Evolutionary conservation across 30 jellyfish, hydroid and myxozoan species (phyloP).

Genomic region (Catostylus mosaicus): DNA sequence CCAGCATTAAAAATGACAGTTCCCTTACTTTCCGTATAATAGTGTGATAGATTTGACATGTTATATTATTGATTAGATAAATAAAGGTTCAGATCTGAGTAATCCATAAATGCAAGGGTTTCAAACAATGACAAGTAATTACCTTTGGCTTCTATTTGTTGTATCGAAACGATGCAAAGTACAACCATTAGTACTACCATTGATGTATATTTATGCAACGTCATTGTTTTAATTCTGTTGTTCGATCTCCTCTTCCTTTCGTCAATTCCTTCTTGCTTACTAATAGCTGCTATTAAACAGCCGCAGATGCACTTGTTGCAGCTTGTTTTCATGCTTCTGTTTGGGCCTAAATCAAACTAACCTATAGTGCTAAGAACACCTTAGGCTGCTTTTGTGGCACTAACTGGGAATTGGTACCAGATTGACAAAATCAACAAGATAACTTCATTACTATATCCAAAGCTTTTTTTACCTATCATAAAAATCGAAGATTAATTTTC

Average conservation of each 20-base stretch:
- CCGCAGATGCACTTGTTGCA: not conserved
- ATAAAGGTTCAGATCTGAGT: not conserved
- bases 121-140: not conserved
- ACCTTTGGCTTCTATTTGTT: not conserved
- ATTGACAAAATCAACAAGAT: not conserved
- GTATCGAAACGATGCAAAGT: not conserved
- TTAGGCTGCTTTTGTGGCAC: not conserved
- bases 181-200: not conserved
- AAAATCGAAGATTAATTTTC: not conserved
- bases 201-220: not conserved
- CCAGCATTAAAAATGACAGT: no score
- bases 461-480: no score
- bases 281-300: not conserved
- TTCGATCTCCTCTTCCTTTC: not conserved
- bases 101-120: not conserved
- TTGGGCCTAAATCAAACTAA: not conserved
- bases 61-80: not conserved
- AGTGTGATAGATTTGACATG: not conserved
- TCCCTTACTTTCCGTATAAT: not conserved
- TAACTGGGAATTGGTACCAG: not conserved
- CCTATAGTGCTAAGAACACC: not conserved
- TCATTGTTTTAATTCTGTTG: not conserved
- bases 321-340: not conserved
- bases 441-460: not conserved
- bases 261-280: no score